Conservation (phyloP, 2,888 invertebrate species). For the Cryptus armator region DNA sequence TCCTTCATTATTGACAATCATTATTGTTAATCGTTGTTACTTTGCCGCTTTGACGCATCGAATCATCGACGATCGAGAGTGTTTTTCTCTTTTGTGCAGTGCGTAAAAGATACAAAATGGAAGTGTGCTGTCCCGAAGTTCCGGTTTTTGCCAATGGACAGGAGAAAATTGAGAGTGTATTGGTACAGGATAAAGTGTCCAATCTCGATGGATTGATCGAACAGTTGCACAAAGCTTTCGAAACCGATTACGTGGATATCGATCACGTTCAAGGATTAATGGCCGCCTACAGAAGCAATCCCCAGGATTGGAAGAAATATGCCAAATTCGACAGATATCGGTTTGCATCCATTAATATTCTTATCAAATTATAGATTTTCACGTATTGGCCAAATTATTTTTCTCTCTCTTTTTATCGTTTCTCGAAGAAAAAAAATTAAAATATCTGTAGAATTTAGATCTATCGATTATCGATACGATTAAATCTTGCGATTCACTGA, state of each 20-base stretch:
- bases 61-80: constrained; percentile 19
- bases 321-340: constrained; percentile 97
- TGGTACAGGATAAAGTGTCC: constrained; percentile 67
- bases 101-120: constrained; percentile 70
- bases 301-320: constrained; percentile 96
- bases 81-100: constrained; percentile 11
- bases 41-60: background rate
- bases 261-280: constrained; percentile 95
- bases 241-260: constrained; percentile 93
- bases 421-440: too few species aligned
- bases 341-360: constrained; percentile 84
- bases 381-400: too few species aligned
- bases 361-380: background rate
- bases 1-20: background rate
- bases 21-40: background rate
- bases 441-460: background rate
- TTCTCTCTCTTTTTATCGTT: too few species aligned
- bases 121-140: constrained; percentile 69
- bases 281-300: constrained; percentile 93
- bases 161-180: constrained; percentile 44
- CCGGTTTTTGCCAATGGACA: constrained; percentile 45
- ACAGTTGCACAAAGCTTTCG: constrained; percentile 92
- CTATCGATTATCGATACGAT: background rate
- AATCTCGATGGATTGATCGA: constrained; percentile 88
- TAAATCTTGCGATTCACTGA: background rate